Evolutionary conservation across 92 coral and sea anemone genomes (phyloP).

Genomic region (Diadumene lineata): DNA sequence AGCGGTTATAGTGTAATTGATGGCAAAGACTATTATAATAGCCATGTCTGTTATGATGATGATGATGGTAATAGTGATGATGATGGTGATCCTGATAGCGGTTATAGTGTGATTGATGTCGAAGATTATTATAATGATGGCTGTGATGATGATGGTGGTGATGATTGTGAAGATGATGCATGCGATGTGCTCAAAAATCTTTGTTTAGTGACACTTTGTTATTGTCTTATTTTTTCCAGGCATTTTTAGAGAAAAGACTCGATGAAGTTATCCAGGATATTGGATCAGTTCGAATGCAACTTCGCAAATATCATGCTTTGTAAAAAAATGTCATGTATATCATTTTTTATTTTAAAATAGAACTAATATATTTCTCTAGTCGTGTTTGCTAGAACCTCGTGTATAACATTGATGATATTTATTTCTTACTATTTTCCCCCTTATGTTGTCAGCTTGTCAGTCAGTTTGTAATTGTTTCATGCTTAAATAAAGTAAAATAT

Average conservation of each 20-base stretch:
- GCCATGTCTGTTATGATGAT: neutral
- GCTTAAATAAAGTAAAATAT: too few relatives aligned
- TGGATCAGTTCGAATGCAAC: constrained; percentile 70
- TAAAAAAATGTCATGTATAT: neutral
- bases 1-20: neutral
- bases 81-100: neutral
- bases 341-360: neutral
- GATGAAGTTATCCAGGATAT: constrained; percentile 67
- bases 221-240: constrained; percentile 35
- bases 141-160: neutral
- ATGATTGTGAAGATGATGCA: neutral
- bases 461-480: neutral
- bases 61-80: neutral
- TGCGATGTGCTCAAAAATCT: neutral
- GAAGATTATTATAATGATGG: neutral
- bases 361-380: neutral
- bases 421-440: neutral
- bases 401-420: neutral
- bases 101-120: neutral
- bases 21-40: neutral
- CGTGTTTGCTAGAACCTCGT: neutral
- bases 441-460: too few relatives aligned
- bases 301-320: constrained; percentile 50
- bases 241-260: constrained; percentile 68
- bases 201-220: neutral